These are phyloP conservation scores for Coecobrya sp. DNA, from an alignment of 2,888 invertebrate species.

Conservation along the genomic window DNA sequence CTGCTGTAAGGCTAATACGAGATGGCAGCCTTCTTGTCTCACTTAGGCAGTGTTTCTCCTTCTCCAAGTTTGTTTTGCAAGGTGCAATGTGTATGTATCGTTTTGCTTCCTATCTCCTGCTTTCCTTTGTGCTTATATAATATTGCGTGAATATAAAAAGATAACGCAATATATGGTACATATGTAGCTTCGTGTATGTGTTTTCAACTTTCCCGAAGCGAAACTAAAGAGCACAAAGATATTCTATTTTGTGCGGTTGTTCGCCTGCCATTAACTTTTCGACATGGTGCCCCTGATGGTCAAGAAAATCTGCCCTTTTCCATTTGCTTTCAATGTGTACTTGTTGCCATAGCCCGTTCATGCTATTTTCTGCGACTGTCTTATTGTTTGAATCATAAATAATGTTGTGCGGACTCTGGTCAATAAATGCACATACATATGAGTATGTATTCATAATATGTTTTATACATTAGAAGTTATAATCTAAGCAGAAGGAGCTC, in stretches of 20 bases:
- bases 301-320: slow-evolving; percentile 46
- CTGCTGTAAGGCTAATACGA: not conserved
- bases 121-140: not conserved
- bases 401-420: no score
- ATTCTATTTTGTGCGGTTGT: not conserved
- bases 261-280: slow-evolving; percentile 44
- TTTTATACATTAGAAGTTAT: not conserved
- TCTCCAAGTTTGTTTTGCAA: not conserved
- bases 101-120: not conserved
- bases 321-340: not conserved
- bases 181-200: not conserved
- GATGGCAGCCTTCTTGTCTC: slow-evolving; percentile 27
- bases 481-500: not conserved
- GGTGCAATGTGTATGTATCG: not conserved
- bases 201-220: not conserved
- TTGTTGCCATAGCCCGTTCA: not conserved
- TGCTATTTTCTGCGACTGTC: not conserved
- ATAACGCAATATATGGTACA: not conserved
- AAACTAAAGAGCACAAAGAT: not conserved
- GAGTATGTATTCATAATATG: no score
- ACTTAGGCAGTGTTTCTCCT: not conserved
- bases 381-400: not conserved
- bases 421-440: no score
- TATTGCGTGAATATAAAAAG: not conserved
- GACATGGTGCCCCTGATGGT: slow-evolving; percentile 62